A percentile compares a stretch with the other conserved stretches of the same genome.
Evolutionary conservation across 1,140 invertebrate species (phyloP).

Genomic region (Anthonomus grandis): DNA sequence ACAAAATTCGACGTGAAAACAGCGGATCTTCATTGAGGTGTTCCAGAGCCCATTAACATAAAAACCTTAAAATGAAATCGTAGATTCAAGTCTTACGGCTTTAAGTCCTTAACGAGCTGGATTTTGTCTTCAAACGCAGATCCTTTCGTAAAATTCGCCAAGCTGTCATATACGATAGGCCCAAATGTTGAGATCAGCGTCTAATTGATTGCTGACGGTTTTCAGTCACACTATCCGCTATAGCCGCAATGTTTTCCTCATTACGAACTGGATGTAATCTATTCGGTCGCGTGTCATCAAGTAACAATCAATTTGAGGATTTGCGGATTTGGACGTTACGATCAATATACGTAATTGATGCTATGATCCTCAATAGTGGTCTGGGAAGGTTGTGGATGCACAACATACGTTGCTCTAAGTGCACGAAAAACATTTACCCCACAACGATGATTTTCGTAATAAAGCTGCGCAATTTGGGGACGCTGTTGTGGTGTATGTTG

Average conservation of each 20-base stretch:
- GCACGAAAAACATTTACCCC: conserved; percentile 12
- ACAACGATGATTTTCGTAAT: conserved; percentile 10
- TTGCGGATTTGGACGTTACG: no score
- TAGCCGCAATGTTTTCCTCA: conserved; percentile 18
- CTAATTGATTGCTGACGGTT: conserved; percentile 18
- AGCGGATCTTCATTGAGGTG: conserved; percentile 20
- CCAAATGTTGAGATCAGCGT: conserved; percentile 13
- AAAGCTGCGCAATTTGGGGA: conserved; percentile 10
- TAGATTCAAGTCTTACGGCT: conserved; percentile 12
- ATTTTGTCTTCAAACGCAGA: conserved; percentile 2
- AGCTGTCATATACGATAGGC: not conserved
- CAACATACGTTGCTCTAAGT: conserved; percentile 13
- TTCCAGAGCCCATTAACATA: conserved; percentile 22
- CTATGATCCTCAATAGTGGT: conserved; percentile 17
- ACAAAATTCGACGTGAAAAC: conserved; percentile 31
- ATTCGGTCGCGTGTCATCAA: conserved; percentile 3
- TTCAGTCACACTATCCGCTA: conserved; percentile 19
- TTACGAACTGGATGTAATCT: conserved; percentile 12
- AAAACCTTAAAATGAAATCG: not conserved
- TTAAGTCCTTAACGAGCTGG: conserved; percentile 18
- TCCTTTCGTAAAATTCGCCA: not conserved
- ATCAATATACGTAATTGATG: no score
- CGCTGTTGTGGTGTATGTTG: conserved; percentile 3
- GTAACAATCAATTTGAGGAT: conserved; percentile 11
- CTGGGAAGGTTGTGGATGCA: conserved; percentile 5